These are phyloP conservation scores for Abrostola triplasia DNA, from an alignment of 2,888 invertebrate genomes.

Conservation along the genomic window DNA sequence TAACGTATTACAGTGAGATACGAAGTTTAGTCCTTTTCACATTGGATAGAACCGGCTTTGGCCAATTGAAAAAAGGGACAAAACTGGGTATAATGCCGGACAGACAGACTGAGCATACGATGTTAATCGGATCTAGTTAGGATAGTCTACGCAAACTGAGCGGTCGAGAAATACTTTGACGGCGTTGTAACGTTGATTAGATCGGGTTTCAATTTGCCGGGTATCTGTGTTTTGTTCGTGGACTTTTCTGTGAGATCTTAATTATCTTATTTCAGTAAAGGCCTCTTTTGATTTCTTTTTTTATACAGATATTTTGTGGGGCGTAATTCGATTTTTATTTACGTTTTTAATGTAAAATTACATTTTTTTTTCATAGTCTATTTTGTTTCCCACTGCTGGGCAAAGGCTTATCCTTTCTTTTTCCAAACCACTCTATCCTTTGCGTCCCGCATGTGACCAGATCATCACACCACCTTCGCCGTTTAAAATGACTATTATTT, in stretches of 20 bases:
- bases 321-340: too few relatives aligned
- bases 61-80: conserved; percentile 63
- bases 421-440: too few relatives aligned
- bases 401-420: too few relatives aligned
- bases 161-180: conserved; percentile 34
- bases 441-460: too few relatives aligned
- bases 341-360: too few relatives aligned
- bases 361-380: too few relatives aligned
- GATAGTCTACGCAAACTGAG: conserved; percentile 49
- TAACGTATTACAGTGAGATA: conserved; percentile 62
- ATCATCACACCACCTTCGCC: too few relatives aligned
- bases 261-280: neutral
- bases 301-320: too few relatives aligned
- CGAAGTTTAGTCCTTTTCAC: conserved; percentile 55
- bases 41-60: conserved; percentile 54
- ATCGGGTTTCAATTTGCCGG: conserved; percentile 32
- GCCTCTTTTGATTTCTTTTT: neutral
- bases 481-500: too few relatives aligned
- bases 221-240: conserved; percentile 11
- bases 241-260: neutral
- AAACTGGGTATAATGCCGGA: conserved; percentile 54
- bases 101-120: conserved; percentile 47
- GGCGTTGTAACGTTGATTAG: conserved; percentile 43
- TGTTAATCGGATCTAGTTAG: conserved; percentile 66
- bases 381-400: too few relatives aligned